Conservation (phyloP, 2,113 vertebrate species). For the Ursus arctos region DNA sequence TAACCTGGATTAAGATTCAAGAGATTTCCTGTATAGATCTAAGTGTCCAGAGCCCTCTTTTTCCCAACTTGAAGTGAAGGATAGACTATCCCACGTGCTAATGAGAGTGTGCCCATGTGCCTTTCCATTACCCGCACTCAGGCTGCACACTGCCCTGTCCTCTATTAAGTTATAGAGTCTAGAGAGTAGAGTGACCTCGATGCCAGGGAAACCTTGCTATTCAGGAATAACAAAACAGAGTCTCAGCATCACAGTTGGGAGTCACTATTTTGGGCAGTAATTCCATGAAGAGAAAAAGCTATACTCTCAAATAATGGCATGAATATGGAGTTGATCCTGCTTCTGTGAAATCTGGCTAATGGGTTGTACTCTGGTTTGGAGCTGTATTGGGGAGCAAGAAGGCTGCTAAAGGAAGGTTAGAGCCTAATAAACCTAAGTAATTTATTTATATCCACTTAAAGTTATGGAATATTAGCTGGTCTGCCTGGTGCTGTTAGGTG, state of each 20-base stretch:
- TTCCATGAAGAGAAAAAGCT: neutral
- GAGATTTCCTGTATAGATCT: neutral
- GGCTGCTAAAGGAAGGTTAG: neutral
- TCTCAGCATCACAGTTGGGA: neutral
- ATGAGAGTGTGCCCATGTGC: neutral
- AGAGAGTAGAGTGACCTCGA: neutral
- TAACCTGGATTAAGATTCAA: neutral
- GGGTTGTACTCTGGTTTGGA: neutral
- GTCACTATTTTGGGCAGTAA: neutral
- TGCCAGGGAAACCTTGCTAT: neutral
- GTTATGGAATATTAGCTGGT: neutral
- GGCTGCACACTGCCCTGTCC: neutral
- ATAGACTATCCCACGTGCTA: neutral
- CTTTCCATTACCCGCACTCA: too few relatives aligned
- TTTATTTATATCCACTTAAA: slow-evolving; percentile 47
- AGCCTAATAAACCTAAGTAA: neutral
- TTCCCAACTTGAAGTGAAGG: neutral
- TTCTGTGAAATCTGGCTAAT: neutral
- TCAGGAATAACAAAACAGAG: neutral
- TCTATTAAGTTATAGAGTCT: neutral
- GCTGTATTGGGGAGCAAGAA: neutral
- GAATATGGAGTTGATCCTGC: neutral
- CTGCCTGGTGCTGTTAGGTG: neutral
- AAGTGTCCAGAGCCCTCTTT: neutral
- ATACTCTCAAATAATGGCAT: neutral